Base-by-base conservation (phyloP, 2,113 vertebrate species). In the Gavialis gangeticus region DNA sequence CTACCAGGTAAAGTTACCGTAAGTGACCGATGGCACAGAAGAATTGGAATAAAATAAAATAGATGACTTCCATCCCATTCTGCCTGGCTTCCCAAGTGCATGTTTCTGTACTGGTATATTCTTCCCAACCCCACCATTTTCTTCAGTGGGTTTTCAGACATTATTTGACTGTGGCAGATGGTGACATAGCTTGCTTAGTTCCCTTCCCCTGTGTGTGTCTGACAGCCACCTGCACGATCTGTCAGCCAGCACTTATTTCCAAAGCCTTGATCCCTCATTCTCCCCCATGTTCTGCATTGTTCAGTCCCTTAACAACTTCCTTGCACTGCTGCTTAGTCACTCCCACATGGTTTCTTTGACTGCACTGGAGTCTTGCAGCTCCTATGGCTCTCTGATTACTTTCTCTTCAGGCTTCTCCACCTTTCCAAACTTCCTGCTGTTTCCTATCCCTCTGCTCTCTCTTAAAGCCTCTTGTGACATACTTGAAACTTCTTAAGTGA, bases 401-500 rank as follows among this genome's bases (percentile, higher is more conserved):
- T 69, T 30, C 34, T 67, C 5, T 28, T 54, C 11, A 37, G 12
- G 4, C n/a, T 37, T 21, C 21, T 64, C 13, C 75, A 79, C 34
- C 21, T 73, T 73, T 73, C 69, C 69, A 19, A 46, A 27, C 71
- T 55, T 57, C 34, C 1, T 2, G 15, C 77, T 18, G 28, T 69
- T 59, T n/a, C 19, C 27, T 25, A 71, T 57, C 75, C 56, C 37
- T 46, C 12, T 34, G 30, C 34, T 24, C 55, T 15, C 62, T 63
- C 57, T 24, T 80, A 21, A 75, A 75, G 75, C 25, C 11, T 59
- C 79, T 59, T 79, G 12, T 54, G 59, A 75, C 54, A 1, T 22
- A 69, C n/a, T 13, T 28, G 2, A 1, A 0, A 46, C 46, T 34
- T 67, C 55, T 15, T 60, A 9, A n/a, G 19, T 3, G 0, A 27